phyloP scores from a whole-genome alignment of 1,140 invertebrate genomes.

The Drosophila ananassae region DNA sequence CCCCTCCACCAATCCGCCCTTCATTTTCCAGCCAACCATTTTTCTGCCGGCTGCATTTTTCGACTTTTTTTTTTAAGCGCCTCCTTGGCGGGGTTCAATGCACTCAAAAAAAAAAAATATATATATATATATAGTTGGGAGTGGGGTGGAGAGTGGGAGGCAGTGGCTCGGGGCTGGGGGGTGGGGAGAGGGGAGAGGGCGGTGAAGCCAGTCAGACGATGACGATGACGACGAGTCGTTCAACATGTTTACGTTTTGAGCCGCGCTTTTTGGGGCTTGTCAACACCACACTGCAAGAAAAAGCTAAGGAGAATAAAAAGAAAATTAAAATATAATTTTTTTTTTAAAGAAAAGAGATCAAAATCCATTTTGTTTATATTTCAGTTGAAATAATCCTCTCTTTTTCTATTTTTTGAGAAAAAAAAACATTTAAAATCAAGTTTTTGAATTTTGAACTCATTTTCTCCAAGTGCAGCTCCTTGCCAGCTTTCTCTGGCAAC shows the following conservation, averaged over 20 bases:
- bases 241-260: slow-evolving; percentile 60
- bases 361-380: too few relatives aligned
- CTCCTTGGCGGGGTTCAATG: slow-evolving; percentile 57
- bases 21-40: slow-evolving; percentile 33
- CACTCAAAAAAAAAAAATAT: slow-evolving; percentile 32
- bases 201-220: slow-evolving; percentile 10
- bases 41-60: slow-evolving; percentile 37
- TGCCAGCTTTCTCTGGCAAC: slow-evolving; percentile 13
- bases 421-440: too few relatives aligned
- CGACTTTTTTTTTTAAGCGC: slow-evolving; percentile 17
- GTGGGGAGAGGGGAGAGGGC: too few relatives aligned
- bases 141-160: slow-evolving; percentile 8
- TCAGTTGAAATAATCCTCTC: too few relatives aligned
- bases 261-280: slow-evolving; percentile 64
- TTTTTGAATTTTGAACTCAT: not conserved
- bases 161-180: too few relatives aligned
- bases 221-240: slow-evolving; percentile 22
- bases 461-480: not conserved
- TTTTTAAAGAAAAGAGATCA: too few relatives aligned
- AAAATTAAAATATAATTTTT: not conserved
- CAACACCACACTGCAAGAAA: slow-evolving; percentile 26
- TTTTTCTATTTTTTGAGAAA: too few relatives aligned
- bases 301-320: too few relatives aligned
- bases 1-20: slow-evolving; percentile 3
- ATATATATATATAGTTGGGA: not conserved